Base-by-base conservation (phyloP, 2,113 vertebrate species). In the Diphyllodes magnificus region DNA sequence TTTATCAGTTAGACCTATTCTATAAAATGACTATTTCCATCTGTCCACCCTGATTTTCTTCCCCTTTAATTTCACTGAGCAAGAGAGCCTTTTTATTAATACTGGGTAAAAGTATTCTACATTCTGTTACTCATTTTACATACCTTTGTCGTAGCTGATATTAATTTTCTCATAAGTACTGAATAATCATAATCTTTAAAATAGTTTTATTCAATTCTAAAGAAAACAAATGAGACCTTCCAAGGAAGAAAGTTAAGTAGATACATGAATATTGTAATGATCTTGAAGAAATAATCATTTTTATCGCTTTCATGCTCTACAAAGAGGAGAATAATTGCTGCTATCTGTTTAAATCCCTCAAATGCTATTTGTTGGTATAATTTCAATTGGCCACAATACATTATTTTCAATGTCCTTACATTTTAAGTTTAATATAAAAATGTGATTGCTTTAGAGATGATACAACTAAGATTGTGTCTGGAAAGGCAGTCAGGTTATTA, bases 201-300 rank as follows among this genome's bases (percentile, higher is more conserved):
- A 96, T 92, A 53, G 91, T 72, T 73, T 92, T 96, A 77, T 96
- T 97, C 39, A 82, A 93, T 95, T 97, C 66, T 92, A 94, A 96
- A 95, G 82, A 90, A 96, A 97, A 96, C 61, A 97, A 98, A 96
- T 96, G 85, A 56, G 83, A 79, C 71, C 88, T 97, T 96, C 64
- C 68, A 73, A 90, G 72, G 71, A 94, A 71, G 76, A 90, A 92
- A 96, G 95, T 97, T 97, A 96, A 95, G 83, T 85, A 91, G 95
- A 64, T 95, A 95, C 92, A 91, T 95, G 95, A 97, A 95, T 97
- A 97, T 96, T 97, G 68, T 76, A 96, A 70, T 66, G 68, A 88
- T 90, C 86, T 93, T 92, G 71, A 71, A 97, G 87, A 82, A 94
- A 90, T 75, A 96, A 92, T 96, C 1, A 47, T 88, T 97, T 96